Base-by-base conservation (phyloP, 2,113 vertebrate genomes). In the Craseonycteris thonglongyai region DNA sequence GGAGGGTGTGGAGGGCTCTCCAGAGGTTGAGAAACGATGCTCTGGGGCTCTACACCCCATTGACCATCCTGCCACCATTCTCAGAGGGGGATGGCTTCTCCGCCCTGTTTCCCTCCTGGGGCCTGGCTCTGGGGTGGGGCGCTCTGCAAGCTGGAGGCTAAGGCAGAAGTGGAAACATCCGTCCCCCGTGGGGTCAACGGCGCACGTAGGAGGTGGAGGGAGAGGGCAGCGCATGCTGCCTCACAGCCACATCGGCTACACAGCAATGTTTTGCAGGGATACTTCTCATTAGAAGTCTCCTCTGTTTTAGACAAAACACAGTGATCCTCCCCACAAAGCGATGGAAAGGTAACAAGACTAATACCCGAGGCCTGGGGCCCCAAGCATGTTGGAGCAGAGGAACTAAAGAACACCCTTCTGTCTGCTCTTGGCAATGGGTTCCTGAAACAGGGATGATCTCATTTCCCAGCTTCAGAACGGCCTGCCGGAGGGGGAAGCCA, bases 221-320 rank as follows among this genome's bases (percentile, higher is more conserved):
- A 82, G 86, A 0, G 0, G 74, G 85, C 42, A 2, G 71, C 4
- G 11, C 13, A 28, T 0, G 3, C n/a, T 78, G 33, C 63, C 91
- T 87, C 51, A 19, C 42, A 78, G 21, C 79, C 61, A 74, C 75
- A 93, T 38, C 49, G 92, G 87, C 89, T 94, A 19, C 71, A 80
- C 58, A 68, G 59, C 75, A 71, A 2, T 58, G 71, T 47, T 81
- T 84, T 49, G 49, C 71, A 15, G 28, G 28, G 66, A 90, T 30
- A 40, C 33, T 75, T 59, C 69, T 87, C 74, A 49, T 79, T 63
- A 88, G 78, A 89, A 94, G 75, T 28, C 42, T 79, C 56, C 61
- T 85, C 92, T 95, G 59, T 51, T 91, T 95, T 91, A 95, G 93
- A 94, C 66, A 78, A 89, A 93, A 80, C 45, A 65, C 33, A 76